phyloP scores from a whole-genome alignment of 2,113 vertebrate species.

The Colistium nudipinnis region DNA sequence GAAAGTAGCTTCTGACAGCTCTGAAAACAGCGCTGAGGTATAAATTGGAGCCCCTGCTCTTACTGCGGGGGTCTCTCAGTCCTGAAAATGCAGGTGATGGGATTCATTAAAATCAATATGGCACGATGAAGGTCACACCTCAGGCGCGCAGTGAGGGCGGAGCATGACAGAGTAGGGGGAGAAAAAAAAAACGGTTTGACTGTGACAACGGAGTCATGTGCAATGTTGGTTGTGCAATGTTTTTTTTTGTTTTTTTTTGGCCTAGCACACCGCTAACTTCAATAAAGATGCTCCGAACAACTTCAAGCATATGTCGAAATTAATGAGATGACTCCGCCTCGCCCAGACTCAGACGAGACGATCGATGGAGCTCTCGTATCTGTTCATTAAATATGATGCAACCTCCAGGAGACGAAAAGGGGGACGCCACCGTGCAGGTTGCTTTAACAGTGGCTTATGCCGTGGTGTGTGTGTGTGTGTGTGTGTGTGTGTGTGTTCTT shows the following conservation, averaged over 20 bases:
- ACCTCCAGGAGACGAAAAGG: neutral
- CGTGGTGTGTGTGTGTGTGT: neutral
- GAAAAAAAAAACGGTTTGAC: neutral
- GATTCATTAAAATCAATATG: conserved; percentile 30
- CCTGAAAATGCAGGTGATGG: conserved; percentile 24
- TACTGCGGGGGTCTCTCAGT: conserved; percentile 17
- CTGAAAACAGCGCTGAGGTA: conserved; percentile 3
- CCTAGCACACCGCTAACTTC: neutral
- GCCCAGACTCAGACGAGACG: neutral
- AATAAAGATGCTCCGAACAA: neutral
- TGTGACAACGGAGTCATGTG: neutral
- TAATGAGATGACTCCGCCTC: neutral
- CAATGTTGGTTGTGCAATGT: neutral
- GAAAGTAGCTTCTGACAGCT: conserved; percentile 11
- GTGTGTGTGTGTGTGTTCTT: no score
- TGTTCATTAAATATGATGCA: neutral
- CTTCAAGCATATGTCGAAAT: neutral
- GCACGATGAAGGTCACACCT: conserved; percentile 27
- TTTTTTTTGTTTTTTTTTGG: neutral
- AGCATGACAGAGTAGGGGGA: neutral
- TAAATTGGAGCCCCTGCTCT: neutral
- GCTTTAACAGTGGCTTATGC: neutral
- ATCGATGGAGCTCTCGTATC: neutral
- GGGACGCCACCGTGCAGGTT: neutral
- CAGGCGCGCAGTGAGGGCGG: neutral